Base-by-base conservation (phyloP, 1,140 invertebrate genomes). In the Drosophila aff. region DNA sequence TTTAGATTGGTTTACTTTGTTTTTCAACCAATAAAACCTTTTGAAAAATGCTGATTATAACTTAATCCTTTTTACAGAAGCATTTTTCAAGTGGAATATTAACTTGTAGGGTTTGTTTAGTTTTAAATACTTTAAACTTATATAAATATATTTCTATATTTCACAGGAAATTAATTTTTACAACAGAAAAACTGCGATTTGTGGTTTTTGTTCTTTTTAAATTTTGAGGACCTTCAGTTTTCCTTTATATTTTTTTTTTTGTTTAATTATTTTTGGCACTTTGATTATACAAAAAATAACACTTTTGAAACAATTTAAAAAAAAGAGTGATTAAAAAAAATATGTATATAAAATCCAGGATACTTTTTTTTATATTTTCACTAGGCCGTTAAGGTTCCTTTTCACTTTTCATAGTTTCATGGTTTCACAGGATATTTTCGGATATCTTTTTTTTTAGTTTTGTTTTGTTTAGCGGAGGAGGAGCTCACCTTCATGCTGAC, bases 401-500 rank as follows among this genome's bases (percentile, higher is more conserved):
- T 38, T 11, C 53, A 55, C 53, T 55, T 55, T 38, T 53, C 7
- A 9, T 36, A 0, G 23, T 23, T 23, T 23, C 3, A 23, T 23
- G 9, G 21, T 9, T 53, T 38, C 38, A 44, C 57, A 65, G 63
- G 63, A 65, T 33, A 26, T 23, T 21, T 31, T 58, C 7, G 10
- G 9, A 11, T 28, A 11, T 16, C 5, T 18, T 13, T 18, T 52
- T 0, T 11, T 18, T 18, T 18, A n/a, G n/a, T 31, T 15, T 31
- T 7, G 5, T 23, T 47, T 26, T 26, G 0, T 38, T 23, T 40
- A n/a, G 33, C 33, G 9, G 21, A 28, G 28, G 60, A 23, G 40
- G n/a, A 21, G 53, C 82, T 82, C 75, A 91, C 85, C 85, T 90
- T 90, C 85, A 90, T 90, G 55, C 78, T 85, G 72, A 76, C 81